These are phyloP conservation scores for Melipona beecheii DNA, from an alignment of 2,888 invertebrate genomes.

Conservation along the genomic window DNA sequence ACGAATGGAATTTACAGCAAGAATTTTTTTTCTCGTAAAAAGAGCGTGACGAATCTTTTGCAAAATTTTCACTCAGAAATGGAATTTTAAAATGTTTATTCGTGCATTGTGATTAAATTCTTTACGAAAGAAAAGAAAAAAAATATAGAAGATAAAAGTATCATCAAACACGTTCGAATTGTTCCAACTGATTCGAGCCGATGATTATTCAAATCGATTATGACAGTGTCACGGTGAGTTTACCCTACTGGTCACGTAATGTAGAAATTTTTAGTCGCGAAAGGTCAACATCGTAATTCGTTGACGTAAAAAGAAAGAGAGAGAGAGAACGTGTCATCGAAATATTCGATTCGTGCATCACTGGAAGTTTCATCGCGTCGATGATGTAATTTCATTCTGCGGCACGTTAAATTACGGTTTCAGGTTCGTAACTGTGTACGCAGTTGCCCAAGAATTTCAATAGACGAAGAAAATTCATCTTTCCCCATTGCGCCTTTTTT, in stretches of 20 bases:
- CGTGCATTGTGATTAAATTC: neutral
- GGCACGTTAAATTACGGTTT: neutral
- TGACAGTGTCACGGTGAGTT: constrained; percentile 15
- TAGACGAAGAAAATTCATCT: neutral
- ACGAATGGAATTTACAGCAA: neutral
- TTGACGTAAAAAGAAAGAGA: constrained; percentile 42
- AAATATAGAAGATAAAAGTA: neutral
- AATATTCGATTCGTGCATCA: constrained; percentile 57
- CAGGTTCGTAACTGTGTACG: too few species aligned
- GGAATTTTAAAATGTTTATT: neutral
- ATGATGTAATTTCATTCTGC: constrained; percentile 48
- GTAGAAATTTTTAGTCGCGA: constrained; percentile 56
- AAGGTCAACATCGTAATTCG: constrained; percentile 59
- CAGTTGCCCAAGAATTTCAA: neutral
- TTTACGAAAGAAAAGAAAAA: neutral
- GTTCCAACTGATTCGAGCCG: neutral
- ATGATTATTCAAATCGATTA: constrained; percentile 37
- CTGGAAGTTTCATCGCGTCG: constrained; percentile 46
- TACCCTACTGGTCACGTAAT: constrained; percentile 48
- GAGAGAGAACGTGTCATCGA: constrained; percentile 34
- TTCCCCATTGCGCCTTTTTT: neutral
- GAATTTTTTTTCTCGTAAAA: neutral
- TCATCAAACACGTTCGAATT: neutral
- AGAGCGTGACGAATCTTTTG: neutral
- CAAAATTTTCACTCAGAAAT: neutral